These are phyloP conservation scores for Pelobates fuscus DNA, from an alignment of 2,113 vertebrate species.

Conservation along the genomic window DNA sequence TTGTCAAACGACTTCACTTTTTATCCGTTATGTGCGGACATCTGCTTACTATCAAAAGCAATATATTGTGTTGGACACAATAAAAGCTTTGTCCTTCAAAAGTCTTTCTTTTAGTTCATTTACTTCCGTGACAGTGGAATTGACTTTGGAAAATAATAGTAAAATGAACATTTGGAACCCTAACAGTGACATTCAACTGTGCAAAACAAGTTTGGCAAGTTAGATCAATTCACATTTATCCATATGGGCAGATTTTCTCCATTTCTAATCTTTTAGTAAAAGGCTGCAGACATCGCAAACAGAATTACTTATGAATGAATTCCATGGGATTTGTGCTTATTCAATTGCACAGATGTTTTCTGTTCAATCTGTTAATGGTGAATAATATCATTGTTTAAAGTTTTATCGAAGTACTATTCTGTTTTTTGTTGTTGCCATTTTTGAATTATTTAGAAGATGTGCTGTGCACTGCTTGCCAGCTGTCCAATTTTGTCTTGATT, in stretches of 20 bases:
- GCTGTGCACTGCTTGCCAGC: constrained; percentile 16
- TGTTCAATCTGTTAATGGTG: constrained; percentile 14
- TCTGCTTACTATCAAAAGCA: constrained; percentile 14
- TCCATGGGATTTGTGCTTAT: constrained; percentile 38
- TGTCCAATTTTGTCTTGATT: constrained; percentile 6
- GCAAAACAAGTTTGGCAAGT: constrained; percentile 30
- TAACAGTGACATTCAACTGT: constrained; percentile 27
- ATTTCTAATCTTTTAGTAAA: constrained; percentile 35
- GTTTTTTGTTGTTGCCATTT: not conserved
- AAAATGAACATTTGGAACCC: constrained; percentile 9
- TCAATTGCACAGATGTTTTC: constrained; percentile 38
- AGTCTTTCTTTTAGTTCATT: not conserved
- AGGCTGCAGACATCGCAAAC: constrained; percentile 15
- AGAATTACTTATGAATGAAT: constrained; percentile 41
- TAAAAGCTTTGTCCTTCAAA: constrained; percentile 22
- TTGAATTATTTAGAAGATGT: constrained; percentile 38
- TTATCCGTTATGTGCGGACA: not conserved
- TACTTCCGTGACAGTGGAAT: not conserved
- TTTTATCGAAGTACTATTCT: constrained; percentile 15
- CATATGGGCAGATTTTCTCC: constrained; percentile 30
- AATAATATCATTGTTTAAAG: constrained; percentile 43
- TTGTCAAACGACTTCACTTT: not conserved
- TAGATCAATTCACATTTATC: not conserved
- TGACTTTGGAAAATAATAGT: constrained; percentile 5
- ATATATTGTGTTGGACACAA: not conserved